Evolutionary conservation across 2,888 invertebrate species (phyloP).

Genomic region (Cheilosia vernalis): DNA sequence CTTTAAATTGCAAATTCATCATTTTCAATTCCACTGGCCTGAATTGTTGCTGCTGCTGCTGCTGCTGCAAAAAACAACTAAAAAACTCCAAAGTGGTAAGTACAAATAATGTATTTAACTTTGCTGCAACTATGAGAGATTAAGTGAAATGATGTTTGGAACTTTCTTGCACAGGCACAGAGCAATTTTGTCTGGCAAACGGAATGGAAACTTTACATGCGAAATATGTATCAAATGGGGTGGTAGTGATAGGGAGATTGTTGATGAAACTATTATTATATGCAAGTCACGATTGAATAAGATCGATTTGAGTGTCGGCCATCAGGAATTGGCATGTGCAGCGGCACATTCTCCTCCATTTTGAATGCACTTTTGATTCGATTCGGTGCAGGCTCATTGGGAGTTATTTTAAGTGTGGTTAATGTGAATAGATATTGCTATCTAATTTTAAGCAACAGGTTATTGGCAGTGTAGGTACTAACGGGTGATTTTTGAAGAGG

Average conservation of each 20-base stretch:
- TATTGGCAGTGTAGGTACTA: no score
- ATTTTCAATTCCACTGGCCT: conserved; percentile 64
- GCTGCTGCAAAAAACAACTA: neutral
- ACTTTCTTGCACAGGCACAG: conserved; percentile 47
- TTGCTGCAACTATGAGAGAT: conserved; percentile 28
- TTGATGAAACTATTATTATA: conserved; percentile 36
- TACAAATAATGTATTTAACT: neutral
- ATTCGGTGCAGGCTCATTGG: no score
- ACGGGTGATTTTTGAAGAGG: no score
- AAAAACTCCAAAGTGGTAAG: conserved; percentile 3
- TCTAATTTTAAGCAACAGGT: no score
- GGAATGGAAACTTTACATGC: conserved; percentile 43
- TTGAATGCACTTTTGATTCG: no score
- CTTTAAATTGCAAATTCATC: conserved; percentile 55
- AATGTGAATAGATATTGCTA: no score
- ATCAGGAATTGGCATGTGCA: no score
- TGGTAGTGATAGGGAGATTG: conserved; percentile 6
- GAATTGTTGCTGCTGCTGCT: conserved; percentile 48
- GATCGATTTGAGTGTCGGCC: neutral
- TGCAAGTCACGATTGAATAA: conserved; percentile 20
- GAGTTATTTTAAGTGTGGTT: no score
- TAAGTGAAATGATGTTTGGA: conserved; percentile 56
- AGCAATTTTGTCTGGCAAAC: conserved; percentile 44
- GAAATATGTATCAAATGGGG: conserved; percentile 23
- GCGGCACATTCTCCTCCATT: no score